phyloP scores from a whole-genome alignment of 53 echinoderm and acorn worm genomes.

The Henricia sp. region DNA sequence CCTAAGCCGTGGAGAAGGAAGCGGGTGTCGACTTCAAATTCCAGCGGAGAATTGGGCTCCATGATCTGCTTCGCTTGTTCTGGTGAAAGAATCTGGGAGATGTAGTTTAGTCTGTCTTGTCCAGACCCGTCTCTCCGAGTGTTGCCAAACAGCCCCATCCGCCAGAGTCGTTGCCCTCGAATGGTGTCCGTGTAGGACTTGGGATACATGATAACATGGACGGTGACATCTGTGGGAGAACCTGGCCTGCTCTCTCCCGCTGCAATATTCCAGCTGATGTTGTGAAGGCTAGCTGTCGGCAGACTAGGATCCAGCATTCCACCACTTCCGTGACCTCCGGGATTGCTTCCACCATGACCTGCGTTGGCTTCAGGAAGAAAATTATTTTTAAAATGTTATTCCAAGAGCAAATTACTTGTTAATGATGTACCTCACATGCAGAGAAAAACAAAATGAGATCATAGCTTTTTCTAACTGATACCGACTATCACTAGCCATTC shows the following conservation, averaged over 20 bases:
- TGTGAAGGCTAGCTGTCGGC: slow-evolving; percentile 26
- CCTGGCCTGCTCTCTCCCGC: slow-evolving; percentile 24
- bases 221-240: slow-evolving; percentile 29
- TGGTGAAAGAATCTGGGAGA: slow-evolving; percentile 44
- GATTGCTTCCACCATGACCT: slow-evolving; percentile 1
- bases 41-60: slow-evolving; percentile 5
- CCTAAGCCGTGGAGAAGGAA: slow-evolving; percentile 50
- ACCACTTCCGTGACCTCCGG: neutral
- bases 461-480: too few relatives aligned
- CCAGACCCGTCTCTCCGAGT: slow-evolving; percentile 52
- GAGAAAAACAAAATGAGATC: too few relatives aligned
- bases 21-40: slow-evolving; percentile 46
- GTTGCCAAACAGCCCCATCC: slow-evolving; percentile 68
- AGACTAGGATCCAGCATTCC: slow-evolving; percentile 16
- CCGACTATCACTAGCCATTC: too few relatives aligned
- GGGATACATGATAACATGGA: slow-evolving; percentile 28
- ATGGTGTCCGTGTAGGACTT: slow-evolving; percentile 50
- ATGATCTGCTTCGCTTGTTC: slow-evolving; percentile 27
- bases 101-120: slow-evolving; percentile 40
- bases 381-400: too few relatives aligned
- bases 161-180: slow-evolving; percentile 46
- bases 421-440: too few relatives aligned
- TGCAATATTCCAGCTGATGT: slow-evolving; percentile 41
- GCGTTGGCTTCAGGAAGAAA: too few relatives aligned
- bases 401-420: too few relatives aligned